phyloP scores from a whole-genome alignment of 2,113 vertebrate genomes.

The Prunella himalayana region DNA sequence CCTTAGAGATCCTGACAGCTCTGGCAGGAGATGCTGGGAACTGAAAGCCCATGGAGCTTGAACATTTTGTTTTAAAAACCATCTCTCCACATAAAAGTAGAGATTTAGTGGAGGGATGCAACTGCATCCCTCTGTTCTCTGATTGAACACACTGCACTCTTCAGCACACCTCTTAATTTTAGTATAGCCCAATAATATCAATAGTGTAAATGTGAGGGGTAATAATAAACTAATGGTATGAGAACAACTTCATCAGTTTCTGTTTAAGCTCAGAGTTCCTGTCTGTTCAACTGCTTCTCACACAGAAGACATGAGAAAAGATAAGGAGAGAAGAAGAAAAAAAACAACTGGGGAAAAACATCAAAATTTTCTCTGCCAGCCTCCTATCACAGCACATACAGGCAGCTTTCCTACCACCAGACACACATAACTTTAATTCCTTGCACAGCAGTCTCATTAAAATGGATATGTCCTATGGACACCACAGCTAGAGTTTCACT shows the following conservation, averaged over 20 bases:
- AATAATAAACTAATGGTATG: neutral
- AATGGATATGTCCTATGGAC: neutral
- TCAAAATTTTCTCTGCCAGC: neutral
- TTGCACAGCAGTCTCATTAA: neutral
- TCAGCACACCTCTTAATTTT: neutral
- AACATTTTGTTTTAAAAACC: accelerated
- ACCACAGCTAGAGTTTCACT: neutral
- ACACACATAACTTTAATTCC: neutral
- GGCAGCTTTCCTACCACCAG: neutral
- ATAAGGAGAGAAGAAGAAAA: neutral
- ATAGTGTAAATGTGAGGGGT: neutral
- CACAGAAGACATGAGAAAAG: neutral
- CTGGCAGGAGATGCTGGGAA: neutral
- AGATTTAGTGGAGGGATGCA: neutral
- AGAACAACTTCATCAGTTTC: neutral
- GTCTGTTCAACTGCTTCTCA: neutral
- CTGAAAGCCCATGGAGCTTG: neutral
- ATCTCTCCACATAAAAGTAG: neutral
- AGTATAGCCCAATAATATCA: neutral
- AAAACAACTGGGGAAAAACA: neutral
- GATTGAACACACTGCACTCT: neutral
- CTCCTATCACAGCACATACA: neutral
- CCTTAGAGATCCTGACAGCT: neutral
- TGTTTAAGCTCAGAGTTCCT: neutral
- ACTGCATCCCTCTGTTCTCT: neutral